Evolutionary conservation across 2,113 vertebrate genomes (phyloP), one percentile per base, ranked within the genome.

Genomic region (Grus americana): DNA sequence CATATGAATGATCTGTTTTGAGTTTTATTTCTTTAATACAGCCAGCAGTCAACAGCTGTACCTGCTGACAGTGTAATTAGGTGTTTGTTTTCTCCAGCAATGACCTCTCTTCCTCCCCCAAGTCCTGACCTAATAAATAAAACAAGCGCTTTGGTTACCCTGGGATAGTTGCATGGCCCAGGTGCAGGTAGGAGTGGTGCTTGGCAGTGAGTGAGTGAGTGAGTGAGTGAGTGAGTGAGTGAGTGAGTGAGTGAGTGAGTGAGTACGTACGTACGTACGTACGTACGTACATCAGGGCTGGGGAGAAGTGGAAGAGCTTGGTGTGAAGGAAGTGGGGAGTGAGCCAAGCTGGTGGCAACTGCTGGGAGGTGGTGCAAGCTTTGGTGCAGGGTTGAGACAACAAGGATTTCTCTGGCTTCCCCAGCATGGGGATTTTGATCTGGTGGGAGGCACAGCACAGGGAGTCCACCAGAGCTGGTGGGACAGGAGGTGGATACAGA

Each of bases 181-280:
- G 42, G 22, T 29, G 22, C 19, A 4, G 38, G 27, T 8, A 66
- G 55, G 72, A 88, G 9, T 0, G 7, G 40, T 4, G 15, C 36
- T 36, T 36, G 36, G 36, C 36, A 36, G 36, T 36, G 36, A 36
- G 36, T 36, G 36, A 36, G 36, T 36, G 2, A n/a, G 26, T 0
- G 1, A 74, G 17, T 46, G 32, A 67, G 36, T 9, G 2, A n/a
- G 26, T 0, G 1, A 74, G 17, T 46, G 32, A 67, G 36, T 9
- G 2, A n/a, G 26, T 0, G 1, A 74, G 17, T 46, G 32, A 67
- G 36, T 8, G 2, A n/a, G 26, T 0, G 1, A 74, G 17, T 38
- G 32, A 67, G 36, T n/a, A n/a, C n/a, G n/a, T n/a, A n/a, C n/a
- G n/a, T n/a, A n/a, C n/a, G n/a, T n/a, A n/a, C n/a, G n/a, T n/a